Conservation (phyloP, 2,888 invertebrate species). For the Spisula solida region DNA sequence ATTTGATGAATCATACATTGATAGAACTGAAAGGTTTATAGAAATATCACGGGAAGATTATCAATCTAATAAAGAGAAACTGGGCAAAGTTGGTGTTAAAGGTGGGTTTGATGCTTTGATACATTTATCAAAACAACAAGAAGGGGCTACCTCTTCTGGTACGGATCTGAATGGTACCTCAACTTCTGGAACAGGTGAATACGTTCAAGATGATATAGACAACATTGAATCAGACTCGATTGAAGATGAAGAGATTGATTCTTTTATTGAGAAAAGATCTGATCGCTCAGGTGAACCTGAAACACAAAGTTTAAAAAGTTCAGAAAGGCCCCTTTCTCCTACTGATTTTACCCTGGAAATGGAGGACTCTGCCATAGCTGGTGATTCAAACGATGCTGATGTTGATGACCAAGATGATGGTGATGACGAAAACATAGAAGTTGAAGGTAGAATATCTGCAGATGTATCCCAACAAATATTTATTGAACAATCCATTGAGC, state of each 20-base stretch:
- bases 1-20: slow-evolving; percentile 66
- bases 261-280: slow-evolving; percentile 39
- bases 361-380: slow-evolving; percentile 73
- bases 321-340: slow-evolving; percentile 82
- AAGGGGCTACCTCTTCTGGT: background rate
- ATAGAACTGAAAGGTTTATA: slow-evolving; percentile 74
- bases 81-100: slow-evolving; percentile 9
- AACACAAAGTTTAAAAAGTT: slow-evolving; percentile 68
- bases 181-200: background rate
- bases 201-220: slow-evolving; percentile 45
- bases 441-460: slow-evolving; percentile 80
- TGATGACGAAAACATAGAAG: slow-evolving; percentile 70
- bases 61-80: slow-evolving; percentile 24
- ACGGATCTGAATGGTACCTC: background rate
- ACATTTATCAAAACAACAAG: background rate
- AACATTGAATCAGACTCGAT: slow-evolving; percentile 65
- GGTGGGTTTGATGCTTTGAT: slow-evolving; percentile 9
- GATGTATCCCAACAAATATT: slow-evolving; percentile 85
- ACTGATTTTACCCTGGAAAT: slow-evolving; percentile 83
- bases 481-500: slow-evolving; percentile 82
- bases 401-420: slow-evolving; percentile 60
- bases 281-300: slow-evolving; percentile 51
- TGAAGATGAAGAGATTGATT: slow-evolving; percentile 64
- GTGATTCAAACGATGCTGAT: slow-evolving; percentile 37
- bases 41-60: slow-evolving; percentile 48